Evolutionary conservation across 2,113 vertebrate genomes (phyloP), one percentile per base, ranked within the genome.

Genomic region (Myanophis thanlyinensis): DNA sequence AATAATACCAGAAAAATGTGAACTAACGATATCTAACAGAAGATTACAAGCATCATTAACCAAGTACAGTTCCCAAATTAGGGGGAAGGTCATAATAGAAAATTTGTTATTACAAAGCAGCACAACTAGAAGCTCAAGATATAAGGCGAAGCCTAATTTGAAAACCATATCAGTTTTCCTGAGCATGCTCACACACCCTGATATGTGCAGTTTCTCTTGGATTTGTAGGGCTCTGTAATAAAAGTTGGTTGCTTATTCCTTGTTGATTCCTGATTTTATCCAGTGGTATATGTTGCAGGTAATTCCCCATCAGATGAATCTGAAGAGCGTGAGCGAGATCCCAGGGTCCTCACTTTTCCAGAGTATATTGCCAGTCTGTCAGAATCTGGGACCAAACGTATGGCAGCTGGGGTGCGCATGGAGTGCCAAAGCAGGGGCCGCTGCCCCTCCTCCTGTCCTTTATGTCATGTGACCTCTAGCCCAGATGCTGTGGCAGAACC

Each of bases 301-400:
- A 99, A 99, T 97, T 99, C 99, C 0, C 99, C 99, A 2, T 99
- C 99, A 0, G 99, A 99, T 0, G 99, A 99, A 97, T 99, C 99
- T 0, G 99, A 99, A 95, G 99, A 99, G 93, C 98, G 98, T 0
- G 99, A 99, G 93, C 98, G 98, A 96, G 99, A 99, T 96, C 98
- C 98, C 46, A 98, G 98, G 92, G 98, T 98, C 2, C 98, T 99
- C 88, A 99, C 99, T 0, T 99, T 99, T 97, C 99, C 99, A 0
- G 99, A 99, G 0, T 99, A 99, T 95, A 98, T 99, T 0, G 97
- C 98, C 97, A 99, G 99, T 94, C 98, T 99, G 86, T 98, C 99
- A 0, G 99, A 99, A 97, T 98, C 99, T 0, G 99, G 99, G 35
- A 98, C 98, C 90, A 99, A 99, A 96, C 98, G 98, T 52, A 96